Percentiles rank a stretch among this genome's conserved stretches.
phyloP scores from a whole-genome alignment of 2,113 vertebrate genomes.

The Balaeniceps rex region DNA sequence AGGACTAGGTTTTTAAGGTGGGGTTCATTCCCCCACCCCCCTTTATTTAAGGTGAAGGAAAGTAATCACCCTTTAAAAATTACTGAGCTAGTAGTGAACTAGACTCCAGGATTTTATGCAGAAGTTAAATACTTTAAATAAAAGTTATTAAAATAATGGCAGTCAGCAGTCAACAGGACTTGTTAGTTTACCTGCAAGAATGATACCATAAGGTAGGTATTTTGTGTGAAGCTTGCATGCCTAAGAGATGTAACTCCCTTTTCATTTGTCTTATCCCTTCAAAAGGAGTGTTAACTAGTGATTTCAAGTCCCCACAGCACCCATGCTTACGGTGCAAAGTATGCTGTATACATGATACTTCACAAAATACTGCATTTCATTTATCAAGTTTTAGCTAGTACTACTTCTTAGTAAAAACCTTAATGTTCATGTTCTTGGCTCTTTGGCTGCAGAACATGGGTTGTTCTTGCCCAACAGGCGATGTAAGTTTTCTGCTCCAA shows the following conservation, averaged over 20 bases:
- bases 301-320: background rate
- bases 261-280: background rate
- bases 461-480: background rate
- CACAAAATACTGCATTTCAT: background rate
- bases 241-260: background rate
- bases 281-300: background rate
- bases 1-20: background rate
- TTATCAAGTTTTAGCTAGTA: background rate
- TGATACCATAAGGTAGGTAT: background rate
- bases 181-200: background rate
- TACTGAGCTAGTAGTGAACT: background rate
- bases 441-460: background rate
- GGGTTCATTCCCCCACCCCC: background rate
- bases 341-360: background rate
- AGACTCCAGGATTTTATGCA: background rate
- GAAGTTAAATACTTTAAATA: background rate
- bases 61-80: background rate
- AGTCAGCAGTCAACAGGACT: background rate
- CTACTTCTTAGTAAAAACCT: background rate
- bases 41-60: background rate
- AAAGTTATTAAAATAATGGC: background rate
- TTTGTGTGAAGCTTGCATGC: background rate
- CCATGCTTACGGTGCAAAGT: background rate
- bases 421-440: background rate
- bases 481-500: background rate